Evolutionary conservation across 1,140 invertebrate species (phyloP).

Genomic region (Euura lappo): DNA sequence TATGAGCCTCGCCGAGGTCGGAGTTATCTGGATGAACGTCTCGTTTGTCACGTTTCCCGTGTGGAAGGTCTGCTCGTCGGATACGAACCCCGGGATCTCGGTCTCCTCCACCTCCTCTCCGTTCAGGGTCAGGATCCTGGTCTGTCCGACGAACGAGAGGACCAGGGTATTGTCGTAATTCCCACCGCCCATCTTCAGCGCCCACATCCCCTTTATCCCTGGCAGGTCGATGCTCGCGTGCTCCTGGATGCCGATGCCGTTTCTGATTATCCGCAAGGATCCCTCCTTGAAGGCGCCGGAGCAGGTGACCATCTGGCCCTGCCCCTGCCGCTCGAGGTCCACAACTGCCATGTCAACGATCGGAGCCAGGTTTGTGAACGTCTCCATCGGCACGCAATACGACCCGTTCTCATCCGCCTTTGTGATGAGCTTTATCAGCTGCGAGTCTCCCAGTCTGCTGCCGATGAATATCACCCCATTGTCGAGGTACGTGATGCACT

Average conservation of each 20-base stretch:
- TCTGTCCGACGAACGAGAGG: constrained; percentile 93
- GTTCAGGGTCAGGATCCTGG: constrained; percentile 84
- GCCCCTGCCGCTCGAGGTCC: constrained; percentile 94
- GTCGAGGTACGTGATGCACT: constrained; percentile 98
- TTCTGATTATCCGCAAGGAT: constrained; percentile 94
- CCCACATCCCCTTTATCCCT: constrained; percentile 98
- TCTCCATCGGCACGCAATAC: constrained; percentile 94
- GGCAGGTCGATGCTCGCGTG: constrained; percentile 96
- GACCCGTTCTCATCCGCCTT: constrained; percentile 85
- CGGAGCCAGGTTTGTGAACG: constrained; percentile 95
- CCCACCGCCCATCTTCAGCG: constrained; percentile 75
- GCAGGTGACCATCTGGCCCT: constrained; percentile 97
- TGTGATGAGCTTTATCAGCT: constrained; percentile 90
- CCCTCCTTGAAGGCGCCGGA: constrained; percentile 98
- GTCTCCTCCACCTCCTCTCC: constrained; percentile 98
- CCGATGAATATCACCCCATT: constrained; percentile 98
- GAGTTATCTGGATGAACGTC: constrained; percentile 85
- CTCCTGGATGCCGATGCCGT: constrained; percentile 98
- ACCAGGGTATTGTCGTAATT: constrained; percentile 88
- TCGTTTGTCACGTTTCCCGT: constrained; percentile 88
- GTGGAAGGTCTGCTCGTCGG: constrained; percentile 91
- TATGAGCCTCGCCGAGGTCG: constrained; percentile 72
- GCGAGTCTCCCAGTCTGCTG: constrained; percentile 95
- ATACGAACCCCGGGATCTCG: constrained; percentile 87
- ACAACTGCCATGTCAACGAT: constrained; percentile 98